phyloP scores from a whole-genome alignment of 2,797 vertebrate genomes.

The Esox lucius region DNA sequence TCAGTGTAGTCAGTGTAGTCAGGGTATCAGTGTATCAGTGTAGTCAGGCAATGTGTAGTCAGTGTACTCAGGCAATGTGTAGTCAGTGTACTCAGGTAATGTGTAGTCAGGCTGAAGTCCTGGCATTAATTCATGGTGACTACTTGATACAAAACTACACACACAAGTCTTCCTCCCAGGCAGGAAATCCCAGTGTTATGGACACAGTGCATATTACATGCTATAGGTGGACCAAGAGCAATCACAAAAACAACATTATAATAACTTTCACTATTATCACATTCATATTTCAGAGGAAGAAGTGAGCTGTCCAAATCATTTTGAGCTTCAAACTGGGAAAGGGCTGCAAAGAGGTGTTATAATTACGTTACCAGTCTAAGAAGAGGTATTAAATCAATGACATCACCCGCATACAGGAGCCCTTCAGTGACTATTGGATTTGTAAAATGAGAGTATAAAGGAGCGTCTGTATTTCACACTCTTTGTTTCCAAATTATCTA shows the following conservation, averaged over 20 bases:
- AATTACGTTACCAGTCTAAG: neutral
- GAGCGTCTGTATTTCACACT: conserved; percentile 4
- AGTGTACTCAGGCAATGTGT: no score
- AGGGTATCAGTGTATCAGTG: no score
- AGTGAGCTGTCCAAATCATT: neutral
- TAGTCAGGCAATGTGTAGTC: no score
- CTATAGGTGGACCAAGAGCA: neutral
- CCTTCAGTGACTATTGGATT: conserved; percentile 31
- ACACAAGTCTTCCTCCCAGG: conserved; percentile 42
- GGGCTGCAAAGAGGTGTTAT: neutral
- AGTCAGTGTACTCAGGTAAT: no score
- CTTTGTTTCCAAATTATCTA: conserved; percentile 12
- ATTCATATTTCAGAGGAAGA: neutral
- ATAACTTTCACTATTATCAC: neutral
- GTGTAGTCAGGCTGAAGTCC: conserved; percentile 55
- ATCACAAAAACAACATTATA: neutral
- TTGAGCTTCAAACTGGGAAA: neutral
- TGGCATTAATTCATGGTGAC: conserved; percentile 40
- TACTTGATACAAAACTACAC: conserved; percentile 42
- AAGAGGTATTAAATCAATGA: neutral
- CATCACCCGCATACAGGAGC: neutral
- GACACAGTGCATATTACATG: neutral
- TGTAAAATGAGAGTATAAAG: conserved; percentile 33
- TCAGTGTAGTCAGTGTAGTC: no score
- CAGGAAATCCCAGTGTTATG: conserved; percentile 33